These are phyloP conservation scores for Trigoniulus corallinus DNA, from an alignment of 1,140 invertebrate genomes.

Conservation along the genomic window DNA sequence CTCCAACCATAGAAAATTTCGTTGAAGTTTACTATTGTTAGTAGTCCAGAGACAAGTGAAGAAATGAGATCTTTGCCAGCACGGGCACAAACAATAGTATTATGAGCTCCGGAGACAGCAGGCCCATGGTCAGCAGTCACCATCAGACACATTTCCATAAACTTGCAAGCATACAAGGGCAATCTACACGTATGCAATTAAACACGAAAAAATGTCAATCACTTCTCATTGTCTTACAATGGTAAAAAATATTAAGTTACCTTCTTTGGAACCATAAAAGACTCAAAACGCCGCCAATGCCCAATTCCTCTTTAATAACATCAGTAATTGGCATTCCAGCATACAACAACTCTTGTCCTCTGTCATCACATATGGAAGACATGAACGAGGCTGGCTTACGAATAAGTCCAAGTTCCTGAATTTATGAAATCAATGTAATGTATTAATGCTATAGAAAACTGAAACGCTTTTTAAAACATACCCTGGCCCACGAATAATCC, in stretches of 20 bases:
- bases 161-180: slow-evolving; percentile 86
- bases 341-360: slow-evolving; percentile 94
- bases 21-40: slow-evolving; percentile 89
- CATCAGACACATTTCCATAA: slow-evolving; percentile 98
- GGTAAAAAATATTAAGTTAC: slow-evolving; percentile 11
- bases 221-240: not conserved
- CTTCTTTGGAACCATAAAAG: slow-evolving; percentile 92
- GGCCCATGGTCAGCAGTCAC: slow-evolving; percentile 98
- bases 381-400: slow-evolving; percentile 98
- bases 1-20: not conserved
- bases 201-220: not conserved
- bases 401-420: slow-evolving; percentile 85
- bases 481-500: slow-evolving; percentile 97
- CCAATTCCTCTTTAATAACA: slow-evolving; percentile 57
- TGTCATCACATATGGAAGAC: slow-evolving; percentile 97
- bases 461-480: slow-evolving; percentile 27
- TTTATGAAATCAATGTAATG: not conserved
- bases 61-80: slow-evolving; percentile 99
- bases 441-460: not conserved
- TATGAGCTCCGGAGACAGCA: slow-evolving; percentile 96
- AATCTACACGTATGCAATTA: slow-evolving; percentile 50
- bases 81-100: slow-evolving; percentile 96
- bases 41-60: slow-evolving; percentile 81
- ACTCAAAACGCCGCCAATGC: slow-evolving; percentile 93
- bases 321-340: slow-evolving; percentile 97